phyloP scores from a whole-genome alignment of 2,797 vertebrate genomes.

The Streptopelia turtur region DNA sequence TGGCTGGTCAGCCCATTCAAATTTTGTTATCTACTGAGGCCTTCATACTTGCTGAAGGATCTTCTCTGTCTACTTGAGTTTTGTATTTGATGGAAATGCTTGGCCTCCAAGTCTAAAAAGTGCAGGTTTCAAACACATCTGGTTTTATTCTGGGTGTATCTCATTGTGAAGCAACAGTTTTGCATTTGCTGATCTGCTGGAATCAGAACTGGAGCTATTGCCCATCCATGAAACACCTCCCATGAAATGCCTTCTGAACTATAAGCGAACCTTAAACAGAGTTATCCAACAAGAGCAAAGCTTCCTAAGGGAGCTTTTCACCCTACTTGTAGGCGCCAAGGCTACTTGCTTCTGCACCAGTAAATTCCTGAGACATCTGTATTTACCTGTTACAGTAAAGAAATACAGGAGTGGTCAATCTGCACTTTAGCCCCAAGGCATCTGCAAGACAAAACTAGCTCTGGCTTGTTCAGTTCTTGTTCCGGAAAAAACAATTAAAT shows the following conservation, averaged over 20 bases:
- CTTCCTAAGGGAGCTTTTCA: background rate
- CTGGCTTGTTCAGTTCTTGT: background rate
- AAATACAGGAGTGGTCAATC: background rate
- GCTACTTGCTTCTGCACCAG: background rate
- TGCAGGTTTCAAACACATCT: background rate
- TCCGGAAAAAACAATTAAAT: background rate
- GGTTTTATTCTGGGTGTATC: background rate
- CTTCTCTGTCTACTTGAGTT: background rate
- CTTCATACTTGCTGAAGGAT: background rate
- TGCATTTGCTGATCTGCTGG: background rate
- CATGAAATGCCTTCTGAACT: background rate
- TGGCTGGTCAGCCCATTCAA: background rate
- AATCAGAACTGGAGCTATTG: background rate
- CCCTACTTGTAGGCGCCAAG: background rate
- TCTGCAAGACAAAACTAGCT: conserved; percentile 6
- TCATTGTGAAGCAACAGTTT: background rate
- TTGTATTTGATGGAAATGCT: background rate
- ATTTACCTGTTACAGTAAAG: conserved; percentile 2
- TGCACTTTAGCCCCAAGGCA: background rate
- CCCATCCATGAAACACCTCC: background rate
- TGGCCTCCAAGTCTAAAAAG: background rate
- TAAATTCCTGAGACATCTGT: background rate
- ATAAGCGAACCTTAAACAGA: background rate
- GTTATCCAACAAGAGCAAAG: background rate
- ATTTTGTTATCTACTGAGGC: background rate